phyloP scores from a whole-genome alignment of 2,797 vertebrate species.

The Tiaroga cobitis region DNA sequence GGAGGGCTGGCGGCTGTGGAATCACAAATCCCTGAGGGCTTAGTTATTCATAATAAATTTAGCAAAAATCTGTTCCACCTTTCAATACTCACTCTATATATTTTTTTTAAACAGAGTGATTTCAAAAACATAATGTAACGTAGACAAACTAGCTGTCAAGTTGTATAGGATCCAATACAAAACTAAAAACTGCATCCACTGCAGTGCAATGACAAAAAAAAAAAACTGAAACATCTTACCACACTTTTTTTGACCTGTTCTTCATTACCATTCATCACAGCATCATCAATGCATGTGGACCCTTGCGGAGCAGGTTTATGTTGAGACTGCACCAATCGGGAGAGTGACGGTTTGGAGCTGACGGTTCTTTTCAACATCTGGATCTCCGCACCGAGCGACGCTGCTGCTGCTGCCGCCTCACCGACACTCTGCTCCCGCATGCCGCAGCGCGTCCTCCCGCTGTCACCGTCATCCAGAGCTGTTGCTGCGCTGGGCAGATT shows the following conservation, averaged over 20 bases:
- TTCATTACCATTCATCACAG: slow-evolving; percentile 53
- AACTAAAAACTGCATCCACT: neutral
- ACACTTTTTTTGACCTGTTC: slow-evolving; percentile 21
- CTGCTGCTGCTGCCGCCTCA: slow-evolving; percentile 51
- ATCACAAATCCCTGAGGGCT: neutral
- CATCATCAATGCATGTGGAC: slow-evolving; percentile 77
- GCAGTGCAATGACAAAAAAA: neutral
- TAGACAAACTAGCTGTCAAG: too few species aligned
- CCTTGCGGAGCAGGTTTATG: slow-evolving; percentile 87
- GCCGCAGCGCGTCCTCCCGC: slow-evolving; percentile 60
- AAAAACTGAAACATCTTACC: slow-evolving; percentile 34
- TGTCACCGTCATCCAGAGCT: slow-evolving; percentile 4
- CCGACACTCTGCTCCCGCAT: slow-evolving; percentile 53
- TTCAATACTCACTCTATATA: neutral
- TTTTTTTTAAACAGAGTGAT: too few species aligned
- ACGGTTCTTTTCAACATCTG: slow-evolving; percentile 37
- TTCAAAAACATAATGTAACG: neutral
- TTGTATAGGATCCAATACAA: neutral
- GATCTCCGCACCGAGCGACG: slow-evolving; percentile 57
- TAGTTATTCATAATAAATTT: neutral
- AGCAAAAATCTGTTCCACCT: neutral
- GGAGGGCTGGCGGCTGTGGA: neutral
- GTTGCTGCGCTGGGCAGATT: slow-evolving; percentile 82
- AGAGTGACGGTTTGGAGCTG: slow-evolving; percentile 65
- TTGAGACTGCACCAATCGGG: slow-evolving; percentile 80